Conservation (phyloP, 2,797 vertebrate genomes). For the Lateolabrax maculatus region DNA sequence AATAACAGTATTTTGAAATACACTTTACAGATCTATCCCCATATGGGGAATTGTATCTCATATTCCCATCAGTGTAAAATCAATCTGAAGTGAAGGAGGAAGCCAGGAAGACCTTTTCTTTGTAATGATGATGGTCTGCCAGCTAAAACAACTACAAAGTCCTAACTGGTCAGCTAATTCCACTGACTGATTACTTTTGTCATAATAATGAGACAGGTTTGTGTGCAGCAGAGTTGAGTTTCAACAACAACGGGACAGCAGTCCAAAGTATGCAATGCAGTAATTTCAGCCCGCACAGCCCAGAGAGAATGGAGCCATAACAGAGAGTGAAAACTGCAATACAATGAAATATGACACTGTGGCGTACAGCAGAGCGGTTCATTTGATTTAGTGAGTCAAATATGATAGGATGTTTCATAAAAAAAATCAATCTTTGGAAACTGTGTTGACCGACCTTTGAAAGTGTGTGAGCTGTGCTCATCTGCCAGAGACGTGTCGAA, state of each 20-base stretch:
- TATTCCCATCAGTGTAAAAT: constrained; percentile 36
- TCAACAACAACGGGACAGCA: constrained; percentile 65
- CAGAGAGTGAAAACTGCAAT: constrained; percentile 42
- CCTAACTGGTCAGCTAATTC: constrained; percentile 56
- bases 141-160: constrained; percentile 62
- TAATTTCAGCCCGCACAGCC: constrained; percentile 39
- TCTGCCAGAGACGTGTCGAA: constrained; percentile 53
- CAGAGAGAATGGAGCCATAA: constrained; percentile 55
- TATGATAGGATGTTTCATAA: constrained; percentile 11
- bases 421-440: constrained; percentile 7
- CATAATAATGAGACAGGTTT: constrained; percentile 72
- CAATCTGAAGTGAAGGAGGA: constrained; percentile 32
- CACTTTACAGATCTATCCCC: neutral
- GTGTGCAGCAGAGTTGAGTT: constrained; percentile 63
- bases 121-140: constrained; percentile 48
- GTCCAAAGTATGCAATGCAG: constrained; percentile 60
- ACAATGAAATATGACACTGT: constrained; percentile 27
- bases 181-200: constrained; percentile 77
- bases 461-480: constrained; percentile 36
- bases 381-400: constrained; percentile 27
- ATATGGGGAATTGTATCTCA: too few relatives aligned
- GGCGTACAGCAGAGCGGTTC: constrained; percentile 9
- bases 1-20: neutral
- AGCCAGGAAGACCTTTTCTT: constrained; percentile 31
- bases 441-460: constrained; percentile 14